These are phyloP conservation scores for Ladona fulva DNA, from an alignment of 1,140 invertebrate genomes.

Conservation along the genomic window DNA sequence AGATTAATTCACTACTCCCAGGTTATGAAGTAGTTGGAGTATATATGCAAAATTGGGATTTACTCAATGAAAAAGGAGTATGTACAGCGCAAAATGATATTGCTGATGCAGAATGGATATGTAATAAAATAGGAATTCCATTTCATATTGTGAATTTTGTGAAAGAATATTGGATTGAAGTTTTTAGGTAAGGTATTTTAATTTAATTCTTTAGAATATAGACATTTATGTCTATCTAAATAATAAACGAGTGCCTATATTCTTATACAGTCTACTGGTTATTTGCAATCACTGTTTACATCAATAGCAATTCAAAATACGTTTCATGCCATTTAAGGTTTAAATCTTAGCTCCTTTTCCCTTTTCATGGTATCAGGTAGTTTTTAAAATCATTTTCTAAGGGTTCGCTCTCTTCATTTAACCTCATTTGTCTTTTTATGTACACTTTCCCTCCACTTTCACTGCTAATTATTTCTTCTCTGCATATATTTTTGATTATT, in stretches of 20 bases:
- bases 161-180: constrained; percentile 95
- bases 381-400: no score
- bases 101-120: constrained; percentile 75
- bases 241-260: no score
- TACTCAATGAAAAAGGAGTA: constrained; percentile 71
- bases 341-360: constrained; percentile 11
- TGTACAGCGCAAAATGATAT: constrained; percentile 73
- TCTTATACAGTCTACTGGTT: neutral
- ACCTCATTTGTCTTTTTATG: no score
- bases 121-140: constrained; percentile 67
- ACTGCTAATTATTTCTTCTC: no score
- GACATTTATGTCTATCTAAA: neutral
- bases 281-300: constrained; percentile 13
- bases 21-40: constrained; percentile 77
- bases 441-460: no score
- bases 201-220: neutral
- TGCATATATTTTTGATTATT: no score
- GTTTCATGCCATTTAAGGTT: constrained; percentile 15
- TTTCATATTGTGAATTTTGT: constrained; percentile 78
- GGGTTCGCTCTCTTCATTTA: no score
- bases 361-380: constrained; percentile 14
- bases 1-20: no score
- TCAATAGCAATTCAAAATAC: constrained; percentile 6
- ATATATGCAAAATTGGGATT: constrained; percentile 96
- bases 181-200: constrained; percentile 60